Evolutionary conservation across 1,140 invertebrate species (phyloP), one percentile per base, ranked within the genome.

Genomic region (Neodiprion lecontei): DNA sequence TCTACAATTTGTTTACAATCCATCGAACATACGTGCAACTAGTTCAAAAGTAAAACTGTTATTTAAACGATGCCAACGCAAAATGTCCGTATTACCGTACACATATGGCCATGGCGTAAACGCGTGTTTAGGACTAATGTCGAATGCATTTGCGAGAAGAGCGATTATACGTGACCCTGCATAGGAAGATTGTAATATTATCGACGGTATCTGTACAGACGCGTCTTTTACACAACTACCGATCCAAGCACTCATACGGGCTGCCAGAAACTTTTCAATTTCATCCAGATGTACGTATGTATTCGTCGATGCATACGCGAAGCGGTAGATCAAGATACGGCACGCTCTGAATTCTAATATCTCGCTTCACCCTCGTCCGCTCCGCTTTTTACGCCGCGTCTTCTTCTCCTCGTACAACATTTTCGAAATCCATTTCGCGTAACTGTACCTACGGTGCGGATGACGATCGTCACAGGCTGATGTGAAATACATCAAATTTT

Each of bases 291-390:
- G 28, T 40, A 40, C 72, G 75, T 76, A 75, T 75, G 66, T 79
- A 74, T 76, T 77, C 70, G 76, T 17, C 72, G 67, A 68, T 74
- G 76, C 76, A 72, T 77, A 72, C 47, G 23, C 53, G 11, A 61
- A 5, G 9, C 53, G 53, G 79, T 48, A 81, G 84, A 85, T 85
- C 75, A 74, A 84, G 84, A 85, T 81, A 84, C 17, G 80, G 81
- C 83, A 85, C 83, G 84, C 79, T 78, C 79, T 75, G 28, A n/a
- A 77, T 53, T 66, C 53, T 61, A 61, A 61, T 61, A 17, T 61
- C 53, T 61, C 7, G 53, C n/a, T 9, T 61, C 53, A 61, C 53
- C 53, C 53, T 61, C 53, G 28, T 40, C 28, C 28, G 28, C 28
- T 40, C 28, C 28, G 28, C 28, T 40, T 61, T 12, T 14, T 61